These are phyloP conservation scores for Dreissena rostriformis DNA, from an alignment of 1,140 invertebrate species.

Conservation along the genomic window DNA sequence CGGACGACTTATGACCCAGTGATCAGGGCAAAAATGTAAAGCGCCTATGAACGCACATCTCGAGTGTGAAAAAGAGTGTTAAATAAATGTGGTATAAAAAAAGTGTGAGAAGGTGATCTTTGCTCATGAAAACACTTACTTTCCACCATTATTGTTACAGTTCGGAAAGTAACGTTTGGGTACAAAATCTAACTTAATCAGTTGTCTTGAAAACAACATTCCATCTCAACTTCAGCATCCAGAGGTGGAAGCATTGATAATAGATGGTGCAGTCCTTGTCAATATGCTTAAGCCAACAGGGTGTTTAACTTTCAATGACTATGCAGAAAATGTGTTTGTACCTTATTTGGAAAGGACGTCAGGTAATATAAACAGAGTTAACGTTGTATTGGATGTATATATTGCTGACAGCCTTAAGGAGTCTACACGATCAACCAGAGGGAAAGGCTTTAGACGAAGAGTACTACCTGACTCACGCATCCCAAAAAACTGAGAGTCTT, in stretches of 20 bases:
- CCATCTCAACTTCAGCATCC: neutral
- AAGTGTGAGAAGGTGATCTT: constrained; percentile 48
- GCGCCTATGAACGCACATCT: too few species aligned
- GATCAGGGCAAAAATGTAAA: too few species aligned
- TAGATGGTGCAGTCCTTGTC: constrained; percentile 6
- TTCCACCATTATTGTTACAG: constrained; percentile 28
- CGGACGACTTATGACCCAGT: too few species aligned
- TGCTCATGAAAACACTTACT: constrained; percentile 47
- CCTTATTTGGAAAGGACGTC: constrained; percentile 11
- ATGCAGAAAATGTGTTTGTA: constrained; percentile 17
- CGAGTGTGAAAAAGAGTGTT: too few species aligned
- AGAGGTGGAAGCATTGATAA: neutral
- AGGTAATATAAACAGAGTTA: constrained; percentile 1
- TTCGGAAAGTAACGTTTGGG: neutral
- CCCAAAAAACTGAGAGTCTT: constrained; percentile 30
- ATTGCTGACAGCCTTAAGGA: constrained; percentile 21
- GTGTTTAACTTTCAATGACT: neutral
- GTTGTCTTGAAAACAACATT: neutral
- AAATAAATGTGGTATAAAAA: too few species aligned
- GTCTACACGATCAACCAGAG: neutral
- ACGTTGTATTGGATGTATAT: constrained; percentile 54
- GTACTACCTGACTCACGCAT: constrained; percentile 9
- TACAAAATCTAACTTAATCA: neutral
- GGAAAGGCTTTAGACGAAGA: constrained; percentile 10
- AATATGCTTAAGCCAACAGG: constrained; percentile 7